These are phyloP conservation scores for Isaurus tuberculatus DNA, from an alignment of 92 coral and sea anemone species.

Conservation along the genomic window DNA sequence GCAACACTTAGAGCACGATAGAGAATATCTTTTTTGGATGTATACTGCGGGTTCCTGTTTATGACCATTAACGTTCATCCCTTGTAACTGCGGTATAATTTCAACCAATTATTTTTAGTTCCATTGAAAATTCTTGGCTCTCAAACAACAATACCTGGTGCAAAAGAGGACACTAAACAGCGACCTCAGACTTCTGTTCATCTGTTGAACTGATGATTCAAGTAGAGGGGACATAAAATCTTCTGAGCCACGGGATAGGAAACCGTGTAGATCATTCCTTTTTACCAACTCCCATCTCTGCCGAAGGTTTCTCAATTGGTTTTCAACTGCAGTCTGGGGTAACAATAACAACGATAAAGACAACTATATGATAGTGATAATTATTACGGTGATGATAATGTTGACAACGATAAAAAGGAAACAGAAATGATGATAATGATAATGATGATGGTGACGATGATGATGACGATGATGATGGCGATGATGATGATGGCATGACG, in stretches of 20 bases:
- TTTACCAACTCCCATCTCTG: slow-evolving; percentile 94
- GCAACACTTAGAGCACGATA: no score
- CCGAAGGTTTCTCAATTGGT: slow-evolving; percentile 75
- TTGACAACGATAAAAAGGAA: neutral
- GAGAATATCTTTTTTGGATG: no score
- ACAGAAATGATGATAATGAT: neutral
- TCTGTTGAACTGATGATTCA: slow-evolving; percentile 78
- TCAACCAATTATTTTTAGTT: no score
- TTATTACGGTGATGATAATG: no score
- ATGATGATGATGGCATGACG: neutral
- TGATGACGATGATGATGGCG: neutral
- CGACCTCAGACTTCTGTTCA: slow-evolving; percentile 73
- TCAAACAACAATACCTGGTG: slow-evolving; percentile 37
- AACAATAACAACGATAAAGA: neutral
- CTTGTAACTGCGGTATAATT: no score
- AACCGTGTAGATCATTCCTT: slow-evolving; percentile 66
- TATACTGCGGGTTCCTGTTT: no score
- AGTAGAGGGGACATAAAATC: slow-evolving; percentile 77
- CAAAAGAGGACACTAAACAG: slow-evolving; percentile 88
- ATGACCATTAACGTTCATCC: no score
- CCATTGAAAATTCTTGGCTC: neutral
- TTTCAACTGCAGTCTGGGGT: slow-evolving; percentile 76
- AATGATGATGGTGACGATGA: neutral
- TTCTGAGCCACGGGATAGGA: slow-evolving; percentile 49
- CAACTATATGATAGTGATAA: neutral